Conservation (phyloP, 23 tunicate species). For the Trididemnum miniatum region DNA sequence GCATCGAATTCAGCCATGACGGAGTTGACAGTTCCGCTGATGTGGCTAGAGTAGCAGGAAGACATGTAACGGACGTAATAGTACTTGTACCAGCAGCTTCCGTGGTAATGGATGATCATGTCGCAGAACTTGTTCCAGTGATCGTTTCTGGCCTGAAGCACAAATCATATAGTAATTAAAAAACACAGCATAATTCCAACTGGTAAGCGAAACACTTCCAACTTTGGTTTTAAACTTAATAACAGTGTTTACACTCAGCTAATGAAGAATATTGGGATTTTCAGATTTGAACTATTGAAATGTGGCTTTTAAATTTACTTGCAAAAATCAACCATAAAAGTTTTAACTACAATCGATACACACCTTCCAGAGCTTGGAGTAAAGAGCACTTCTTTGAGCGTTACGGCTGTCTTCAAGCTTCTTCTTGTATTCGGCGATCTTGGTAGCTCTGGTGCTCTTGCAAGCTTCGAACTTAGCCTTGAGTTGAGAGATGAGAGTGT, state of each 20-base stretch:
- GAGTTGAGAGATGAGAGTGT: slow-evolving; percentile 6
- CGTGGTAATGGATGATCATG: slow-evolving; percentile 28
- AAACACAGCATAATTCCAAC: no score
- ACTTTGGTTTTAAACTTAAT: no score
- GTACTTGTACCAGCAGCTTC: slow-evolving; percentile 30
- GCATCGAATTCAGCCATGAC: slow-evolving; percentile 38
- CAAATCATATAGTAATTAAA: not conserved
- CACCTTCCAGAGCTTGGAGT: no score
- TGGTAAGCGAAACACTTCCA: no score
- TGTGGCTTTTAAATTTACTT: no score
- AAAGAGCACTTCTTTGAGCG: slow-evolving; percentile 3
- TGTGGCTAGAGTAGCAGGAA: slow-evolving; percentile 23
- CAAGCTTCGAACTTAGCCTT: slow-evolving; percentile 19
- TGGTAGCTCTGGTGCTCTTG: slow-evolving; percentile 17
- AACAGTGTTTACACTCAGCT: no score
- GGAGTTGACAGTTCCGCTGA: not conserved
- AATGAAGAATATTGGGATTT: no score
- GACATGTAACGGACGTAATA: not conserved
- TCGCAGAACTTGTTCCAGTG: slow-evolving; percentile 39
- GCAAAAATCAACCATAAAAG: no score
- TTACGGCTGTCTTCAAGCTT: slow-evolving; percentile 18
- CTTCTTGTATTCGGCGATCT: slow-evolving; percentile 47
- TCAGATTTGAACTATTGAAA: no score
- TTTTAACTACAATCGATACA: no score
- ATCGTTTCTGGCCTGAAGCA: slow-evolving; percentile 30